A percentile compares a stretch with the other conserved stretches of the same genome.
Conservation (phyloP, 2,888 invertebrate genomes). For the Orthonevra nobilis region DNA sequence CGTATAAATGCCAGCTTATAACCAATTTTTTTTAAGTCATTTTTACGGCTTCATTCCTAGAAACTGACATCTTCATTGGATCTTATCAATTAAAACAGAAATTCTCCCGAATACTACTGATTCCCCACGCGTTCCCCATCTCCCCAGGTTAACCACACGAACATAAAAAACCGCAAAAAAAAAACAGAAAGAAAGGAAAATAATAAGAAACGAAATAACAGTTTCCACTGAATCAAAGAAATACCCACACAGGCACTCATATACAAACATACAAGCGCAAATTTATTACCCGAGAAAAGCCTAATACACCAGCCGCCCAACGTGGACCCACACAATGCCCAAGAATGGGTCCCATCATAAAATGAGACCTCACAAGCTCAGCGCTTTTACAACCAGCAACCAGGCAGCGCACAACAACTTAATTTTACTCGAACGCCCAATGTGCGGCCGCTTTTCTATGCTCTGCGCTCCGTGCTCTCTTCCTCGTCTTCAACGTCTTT, state of each 20-base stretch:
- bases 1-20: slow-evolving; percentile 7
- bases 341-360: slow-evolving; percentile 65
- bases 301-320: slow-evolving; percentile 52
- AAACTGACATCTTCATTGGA: slow-evolving; percentile 30
- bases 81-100: slow-evolving; percentile 49
- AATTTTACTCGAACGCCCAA: slow-evolving; percentile 62
- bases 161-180: slow-evolving; percentile 9
- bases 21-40: neutral
- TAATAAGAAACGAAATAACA: too few relatives aligned
- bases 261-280: slow-evolving; percentile 3
- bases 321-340: slow-evolving; percentile 47
- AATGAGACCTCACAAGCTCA: slow-evolving; percentile 66
- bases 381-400: slow-evolving; percentile 57
- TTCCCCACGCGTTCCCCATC: slow-evolving; percentile 31
- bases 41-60: slow-evolving; percentile 31
- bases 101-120: slow-evolving; percentile 54
- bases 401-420: slow-evolving; percentile 54
- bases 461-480: slow-evolving; percentile 18
- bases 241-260: neutral
- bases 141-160: slow-evolving; percentile 13
- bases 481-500: too few relatives aligned
- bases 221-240: slow-evolving; percentile 47
- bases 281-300: slow-evolving; percentile 61
- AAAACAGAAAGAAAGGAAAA: too few relatives aligned
- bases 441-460: slow-evolving; percentile 22